Conservation (phyloP, 2,797 vertebrate species). For the Chiloscyllium punctatum region DNA sequence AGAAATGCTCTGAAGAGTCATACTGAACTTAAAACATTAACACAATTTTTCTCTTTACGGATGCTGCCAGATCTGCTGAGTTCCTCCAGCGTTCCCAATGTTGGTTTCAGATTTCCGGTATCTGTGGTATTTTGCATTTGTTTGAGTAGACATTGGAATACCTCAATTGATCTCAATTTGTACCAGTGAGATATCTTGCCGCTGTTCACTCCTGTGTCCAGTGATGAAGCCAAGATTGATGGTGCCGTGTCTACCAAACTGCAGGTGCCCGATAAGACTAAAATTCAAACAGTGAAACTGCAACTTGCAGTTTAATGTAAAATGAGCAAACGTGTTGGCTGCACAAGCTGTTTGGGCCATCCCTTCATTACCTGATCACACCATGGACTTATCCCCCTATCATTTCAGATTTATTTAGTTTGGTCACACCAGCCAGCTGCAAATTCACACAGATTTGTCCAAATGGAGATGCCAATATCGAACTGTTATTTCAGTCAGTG, state of each 20-base stretch:
- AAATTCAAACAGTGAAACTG: neutral
- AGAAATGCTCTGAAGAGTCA: no score
- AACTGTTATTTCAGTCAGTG: neutral
- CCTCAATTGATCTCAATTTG: neutral
- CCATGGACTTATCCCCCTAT: neutral
- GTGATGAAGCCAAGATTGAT: neutral
- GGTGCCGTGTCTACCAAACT: neutral
- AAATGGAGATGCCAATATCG: neutral
- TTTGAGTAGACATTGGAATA: no score
- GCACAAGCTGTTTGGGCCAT: neutral
- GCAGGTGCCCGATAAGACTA: neutral
- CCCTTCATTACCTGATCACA: neutral
- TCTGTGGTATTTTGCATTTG: no score
- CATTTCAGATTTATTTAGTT: neutral
- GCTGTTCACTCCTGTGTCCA: neutral
- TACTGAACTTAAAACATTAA: no score
- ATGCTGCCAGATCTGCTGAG: no score
- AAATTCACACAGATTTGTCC: neutral
- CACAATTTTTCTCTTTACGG: no score
- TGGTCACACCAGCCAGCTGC: neutral
- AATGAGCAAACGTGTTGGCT: neutral
- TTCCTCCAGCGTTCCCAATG: no score
- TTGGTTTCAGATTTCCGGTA: no score
- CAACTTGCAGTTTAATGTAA: neutral
- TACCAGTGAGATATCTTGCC: neutral